A percentile compares a stretch with the other conserved stretches of the same genome.
These are phyloP conservation scores for Micronisus gabar DNA, from an alignment of 2,113 vertebrate genomes.

Conservation along the genomic window DNA sequence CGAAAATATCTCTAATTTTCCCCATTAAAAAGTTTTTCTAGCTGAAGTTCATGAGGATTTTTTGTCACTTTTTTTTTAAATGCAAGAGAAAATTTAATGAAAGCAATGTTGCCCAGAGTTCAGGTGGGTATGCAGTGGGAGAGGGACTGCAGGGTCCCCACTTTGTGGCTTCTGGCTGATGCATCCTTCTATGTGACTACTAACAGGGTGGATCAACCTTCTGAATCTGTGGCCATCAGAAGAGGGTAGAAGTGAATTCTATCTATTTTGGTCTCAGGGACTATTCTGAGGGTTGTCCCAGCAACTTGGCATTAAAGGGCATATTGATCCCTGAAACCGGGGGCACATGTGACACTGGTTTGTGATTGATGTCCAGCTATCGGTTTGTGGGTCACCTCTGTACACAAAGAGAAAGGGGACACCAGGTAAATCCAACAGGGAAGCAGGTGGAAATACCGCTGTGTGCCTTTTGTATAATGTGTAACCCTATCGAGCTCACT, in stretches of 20 bases:
- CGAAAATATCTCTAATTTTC: neutral
- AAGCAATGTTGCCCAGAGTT: neutral
- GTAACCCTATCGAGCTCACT: neutral
- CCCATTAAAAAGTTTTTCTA: neutral
- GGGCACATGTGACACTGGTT: neutral
- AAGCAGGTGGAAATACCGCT: neutral
- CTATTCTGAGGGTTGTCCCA: neutral
- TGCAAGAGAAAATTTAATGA: neutral
- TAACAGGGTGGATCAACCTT: neutral
- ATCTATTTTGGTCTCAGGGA: neutral
- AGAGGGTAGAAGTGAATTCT: neutral
- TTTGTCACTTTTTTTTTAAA: neutral
- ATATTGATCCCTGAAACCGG: neutral
- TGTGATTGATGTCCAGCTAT: neutral
- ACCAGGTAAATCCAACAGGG: neutral
- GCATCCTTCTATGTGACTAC: neutral
- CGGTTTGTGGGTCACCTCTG: neutral
- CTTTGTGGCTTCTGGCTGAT: neutral
- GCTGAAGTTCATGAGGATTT: neutral
- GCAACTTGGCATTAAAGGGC: neutral
- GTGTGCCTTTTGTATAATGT: rapidly evolving
- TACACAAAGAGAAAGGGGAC: neutral
- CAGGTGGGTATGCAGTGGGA: neutral
- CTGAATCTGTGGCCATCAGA: neutral
- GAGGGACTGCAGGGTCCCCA: neutral